Base-by-base conservation (phyloP, 2,113 vertebrate species). In the Cryptotis parvus region DNA sequence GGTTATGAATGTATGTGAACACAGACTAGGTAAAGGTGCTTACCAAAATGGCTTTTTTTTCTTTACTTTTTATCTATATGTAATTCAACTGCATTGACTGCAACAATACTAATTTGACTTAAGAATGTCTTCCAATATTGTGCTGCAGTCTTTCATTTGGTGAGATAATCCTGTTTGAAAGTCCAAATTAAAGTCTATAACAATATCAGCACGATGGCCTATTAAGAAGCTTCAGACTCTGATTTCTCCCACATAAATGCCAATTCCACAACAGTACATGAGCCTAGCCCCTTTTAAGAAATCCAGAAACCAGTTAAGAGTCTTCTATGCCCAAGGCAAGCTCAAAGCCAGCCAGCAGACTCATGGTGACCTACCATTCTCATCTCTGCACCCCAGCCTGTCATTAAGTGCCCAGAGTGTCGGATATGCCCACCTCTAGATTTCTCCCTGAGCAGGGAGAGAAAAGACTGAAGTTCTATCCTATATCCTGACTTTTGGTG, bases 81-180 rank as follows among this genome's bases (percentile, higher is more conserved):
- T 43, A 75, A 87, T 68, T 61, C 72, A 82, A 31, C 78, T 27
- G 49, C 27, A 72, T 37, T 39, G 39, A 72, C 45, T 63, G 14
- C 3, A 87, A 14, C 24, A 87, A 33, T 41, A 26, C 68, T 83
- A 29, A 37, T 90, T 61, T 81, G 33, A 9, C 63, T 84, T 41
- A 81, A 37, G 41, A 29, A 72, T 86, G 18, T 52, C 58, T 78
- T 86, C 5, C 29, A 6, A n/a, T 58, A 65, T n/a, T n/a, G 26
- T 58, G 43, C 72, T 68, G 33, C 89, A 6, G n/a, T 16, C 35
- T n/a, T 49, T 88, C 61, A 45, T 41, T 49, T 45, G 43, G 41
- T 61, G 26, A 88, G 22, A 45, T 70, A 85, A 29, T 77, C 41
- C 33, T 85, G 79, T 80, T 89, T 18, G 66, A 78, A 84, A 89